Conservation (phyloP, 2,113 vertebrate genomes). For the Arizona elegans region DNA sequence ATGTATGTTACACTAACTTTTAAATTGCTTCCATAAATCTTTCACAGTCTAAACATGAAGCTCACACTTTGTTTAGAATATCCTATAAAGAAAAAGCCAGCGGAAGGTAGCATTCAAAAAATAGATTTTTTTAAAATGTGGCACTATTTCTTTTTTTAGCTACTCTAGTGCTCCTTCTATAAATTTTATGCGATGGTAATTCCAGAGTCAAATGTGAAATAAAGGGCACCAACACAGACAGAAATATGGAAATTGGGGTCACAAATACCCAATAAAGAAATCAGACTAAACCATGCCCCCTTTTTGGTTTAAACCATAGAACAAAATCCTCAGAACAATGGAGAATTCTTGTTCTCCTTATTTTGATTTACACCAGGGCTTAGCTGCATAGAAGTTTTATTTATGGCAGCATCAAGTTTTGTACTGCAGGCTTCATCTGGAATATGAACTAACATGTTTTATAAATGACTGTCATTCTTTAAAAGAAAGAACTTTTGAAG, state of each 20-base stretch:
- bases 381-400: slow-evolving; percentile 55
- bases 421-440: slow-evolving; percentile 51
- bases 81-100: neutral
- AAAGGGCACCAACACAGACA: neutral
- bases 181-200: neutral
- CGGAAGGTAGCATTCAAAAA: neutral
- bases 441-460: slow-evolving; percentile 54
- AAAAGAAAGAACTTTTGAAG: slow-evolving; percentile 40
- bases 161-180: neutral
- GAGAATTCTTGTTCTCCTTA: neutral
- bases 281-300: neutral
- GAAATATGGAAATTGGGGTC: slow-evolving; percentile 3
- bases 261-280: neutral
- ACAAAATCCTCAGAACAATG: neutral
- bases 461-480: slow-evolving; percentile 53
- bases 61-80: neutral
- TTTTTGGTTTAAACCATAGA: slow-evolving; percentile 11
- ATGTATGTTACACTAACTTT: neutral
- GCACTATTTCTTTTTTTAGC: slow-evolving; percentile 3
- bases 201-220: neutral
- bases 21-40: neutral
- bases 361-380: slow-evolving; percentile 47
- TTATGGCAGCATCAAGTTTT: slow-evolving; percentile 44
- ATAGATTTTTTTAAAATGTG: slow-evolving; percentile 18
- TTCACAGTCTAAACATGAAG: neutral